These are phyloP conservation scores for Ips typographus DNA, from an alignment of 1,140 invertebrate genomes.

Conservation along the genomic window DNA sequence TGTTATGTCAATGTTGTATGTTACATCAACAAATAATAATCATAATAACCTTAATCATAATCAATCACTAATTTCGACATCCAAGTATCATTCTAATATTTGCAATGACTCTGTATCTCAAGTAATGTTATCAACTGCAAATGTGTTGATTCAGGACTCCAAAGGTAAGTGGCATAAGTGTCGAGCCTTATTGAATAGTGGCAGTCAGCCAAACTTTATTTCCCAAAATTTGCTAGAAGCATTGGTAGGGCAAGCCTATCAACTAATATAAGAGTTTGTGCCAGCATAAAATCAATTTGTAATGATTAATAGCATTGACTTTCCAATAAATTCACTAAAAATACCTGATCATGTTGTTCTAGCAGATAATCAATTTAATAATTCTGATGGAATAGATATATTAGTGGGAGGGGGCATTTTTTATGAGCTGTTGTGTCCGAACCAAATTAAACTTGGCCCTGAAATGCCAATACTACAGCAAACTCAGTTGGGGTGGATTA, in stretches of 20 bases:
- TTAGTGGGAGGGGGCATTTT: conserved; percentile 14
- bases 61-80: too few relatives aligned
- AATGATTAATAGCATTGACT: too few relatives aligned
- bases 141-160: conserved; percentile 7
- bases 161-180: conserved; percentile 2
- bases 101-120: not conserved
- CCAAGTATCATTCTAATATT: too few relatives aligned
- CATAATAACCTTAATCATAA: too few relatives aligned
- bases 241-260: too few relatives aligned
- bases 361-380: conserved; percentile 20
- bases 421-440: conserved; percentile 13
- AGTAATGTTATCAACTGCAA: conserved; percentile 18
- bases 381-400: conserved; percentile 13
- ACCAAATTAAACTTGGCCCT: conserved; percentile 5
- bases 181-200: conserved; percentile 2
- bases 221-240: not conserved
- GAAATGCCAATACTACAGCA: conserved; percentile 2
- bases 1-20: too few relatives aligned
- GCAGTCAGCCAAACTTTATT: not conserved
- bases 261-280: too few relatives aligned
- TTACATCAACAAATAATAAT: too few relatives aligned
- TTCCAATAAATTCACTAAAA: not conserved
- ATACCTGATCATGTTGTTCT: conserved; percentile 16
- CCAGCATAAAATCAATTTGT: too few relatives aligned
- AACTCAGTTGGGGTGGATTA: conserved; percentile 23